These are phyloP conservation scores for Lordiphosa clarofinis DNA, from an alignment of 1,140 invertebrate species.

Conservation along the genomic window DNA sequence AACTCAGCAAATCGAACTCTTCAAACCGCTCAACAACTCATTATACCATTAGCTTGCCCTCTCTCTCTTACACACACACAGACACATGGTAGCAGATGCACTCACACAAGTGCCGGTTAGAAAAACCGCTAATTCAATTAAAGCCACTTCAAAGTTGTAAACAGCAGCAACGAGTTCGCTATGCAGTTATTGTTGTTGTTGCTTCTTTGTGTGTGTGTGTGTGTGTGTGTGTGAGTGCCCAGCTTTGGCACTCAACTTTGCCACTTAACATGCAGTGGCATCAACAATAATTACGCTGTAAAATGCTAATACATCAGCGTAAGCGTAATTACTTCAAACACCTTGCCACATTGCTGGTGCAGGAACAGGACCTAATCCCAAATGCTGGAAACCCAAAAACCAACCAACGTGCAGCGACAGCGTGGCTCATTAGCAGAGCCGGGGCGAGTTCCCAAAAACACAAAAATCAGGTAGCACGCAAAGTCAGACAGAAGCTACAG, in stretches of 20 bases:
- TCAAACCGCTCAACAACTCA: slow-evolving; percentile 31
- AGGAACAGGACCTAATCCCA: slow-evolving; percentile 27
- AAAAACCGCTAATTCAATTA: slow-evolving; percentile 65
- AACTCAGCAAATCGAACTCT: slow-evolving; percentile 23
- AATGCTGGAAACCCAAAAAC: background rate
- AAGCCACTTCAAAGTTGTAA: slow-evolving; percentile 49
- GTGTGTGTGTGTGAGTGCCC: slow-evolving; percentile 11
- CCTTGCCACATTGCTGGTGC: slow-evolving; percentile 40
- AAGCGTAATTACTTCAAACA: slow-evolving; percentile 75
- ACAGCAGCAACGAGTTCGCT: slow-evolving; percentile 13
- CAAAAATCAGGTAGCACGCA: slow-evolving; percentile 15
- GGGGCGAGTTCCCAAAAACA: slow-evolving; percentile 25
- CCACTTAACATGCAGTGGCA: slow-evolving; percentile 44
- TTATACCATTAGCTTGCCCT: slow-evolving; percentile 27
- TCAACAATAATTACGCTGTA: slow-evolving; percentile 58
- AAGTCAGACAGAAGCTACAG: slow-evolving; percentile 44
- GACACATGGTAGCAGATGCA: background rate
- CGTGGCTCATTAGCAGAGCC: slow-evolving; percentile 58
- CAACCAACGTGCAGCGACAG: slow-evolving; percentile 4
- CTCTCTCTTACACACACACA: slow-evolving; percentile 5
- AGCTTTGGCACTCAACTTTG: slow-evolving; percentile 21
- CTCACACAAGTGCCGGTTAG: slow-evolving; percentile 30
- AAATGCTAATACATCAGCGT: slow-evolving; percentile 71
- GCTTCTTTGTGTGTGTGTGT: slow-evolving; percentile 16
- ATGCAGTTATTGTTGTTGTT: slow-evolving; percentile 1